Percentiles rank a stretch among this genome's conserved stretches.
phyloP scores from a whole-genome alignment of 2,113 vertebrate species.

The Eubucco bourcierii region DNA sequence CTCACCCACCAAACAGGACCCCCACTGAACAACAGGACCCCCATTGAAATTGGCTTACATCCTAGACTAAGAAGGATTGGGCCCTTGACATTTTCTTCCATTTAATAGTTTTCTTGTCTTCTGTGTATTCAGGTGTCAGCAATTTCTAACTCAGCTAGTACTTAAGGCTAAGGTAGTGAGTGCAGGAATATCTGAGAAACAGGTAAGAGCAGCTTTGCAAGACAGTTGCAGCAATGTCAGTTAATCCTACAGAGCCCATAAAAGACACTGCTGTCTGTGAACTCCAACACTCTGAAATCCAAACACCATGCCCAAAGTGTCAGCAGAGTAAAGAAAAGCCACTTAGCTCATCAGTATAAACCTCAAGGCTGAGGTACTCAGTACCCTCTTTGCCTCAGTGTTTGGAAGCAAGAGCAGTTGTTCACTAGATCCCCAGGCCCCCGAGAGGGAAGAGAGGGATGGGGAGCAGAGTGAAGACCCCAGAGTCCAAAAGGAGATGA shows the following conservation, averaged over 20 bases:
- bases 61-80: neutral
- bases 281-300: neutral
- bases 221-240: neutral
- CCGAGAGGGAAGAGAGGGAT: too few species aligned
- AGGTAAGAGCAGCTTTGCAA: neutral
- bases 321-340: neutral
- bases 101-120: neutral
- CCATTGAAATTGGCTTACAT: neutral
- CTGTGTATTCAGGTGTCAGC: slow-evolving; percentile 36
- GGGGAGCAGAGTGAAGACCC: too few species aligned
- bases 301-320: neutral
- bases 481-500: too few species aligned
- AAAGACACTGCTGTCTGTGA: neutral
- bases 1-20: neutral
- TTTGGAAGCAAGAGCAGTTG: too few species aligned
- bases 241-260: neutral
- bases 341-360: neutral
- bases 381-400: too few species aligned
- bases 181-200: neutral
- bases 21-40: too few species aligned
- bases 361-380: too few species aligned
- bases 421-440: too few species aligned
- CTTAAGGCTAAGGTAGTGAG: neutral
- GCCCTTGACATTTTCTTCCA: neutral
- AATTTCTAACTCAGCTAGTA: slow-evolving; percentile 19